These are phyloP conservation scores for Cenopis cana DNA, from an alignment of 2,888 invertebrate species.

Conservation along the genomic window DNA sequence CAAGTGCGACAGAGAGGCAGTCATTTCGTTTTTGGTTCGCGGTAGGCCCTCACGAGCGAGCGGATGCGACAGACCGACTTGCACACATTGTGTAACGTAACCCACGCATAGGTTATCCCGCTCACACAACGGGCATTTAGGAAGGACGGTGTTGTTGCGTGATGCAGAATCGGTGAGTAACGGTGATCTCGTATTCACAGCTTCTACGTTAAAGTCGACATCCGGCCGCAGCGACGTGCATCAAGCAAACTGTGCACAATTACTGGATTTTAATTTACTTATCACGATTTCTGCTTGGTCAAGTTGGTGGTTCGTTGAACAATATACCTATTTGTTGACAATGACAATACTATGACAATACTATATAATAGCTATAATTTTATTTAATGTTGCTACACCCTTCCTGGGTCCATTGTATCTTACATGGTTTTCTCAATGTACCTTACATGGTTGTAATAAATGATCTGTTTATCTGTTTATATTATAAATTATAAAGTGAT, in stretches of 20 bases:
- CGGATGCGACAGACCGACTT: constrained; percentile 46
- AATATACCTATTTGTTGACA: neutral
- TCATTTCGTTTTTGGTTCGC: too few species aligned
- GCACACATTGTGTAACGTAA: constrained; percentile 5
- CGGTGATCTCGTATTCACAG: constrained; percentile 59
- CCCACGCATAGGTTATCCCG: constrained; percentile 13
- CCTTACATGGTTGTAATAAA: too few species aligned
- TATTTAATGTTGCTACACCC: too few species aligned
- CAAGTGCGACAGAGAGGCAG: too few species aligned
- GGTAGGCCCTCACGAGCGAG: too few species aligned
- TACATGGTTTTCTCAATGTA: too few species aligned
- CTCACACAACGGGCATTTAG: constrained; percentile 4
- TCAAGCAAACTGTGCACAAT: constrained; percentile 42
- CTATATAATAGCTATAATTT: too few species aligned
- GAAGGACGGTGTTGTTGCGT: constrained; percentile 51
- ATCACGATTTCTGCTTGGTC: neutral
- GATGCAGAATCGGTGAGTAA: constrained; percentile 65
- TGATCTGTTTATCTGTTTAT: too few species aligned
- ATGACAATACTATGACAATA: too few species aligned
- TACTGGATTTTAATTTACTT: constrained; percentile 10
- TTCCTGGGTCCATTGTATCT: too few species aligned
- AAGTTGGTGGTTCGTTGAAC: neutral
- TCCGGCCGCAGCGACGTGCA: constrained; percentile 54
- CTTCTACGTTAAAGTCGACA: constrained; percentile 61
- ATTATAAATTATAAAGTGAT: neutral